Percentiles rank a stretch among this genome's conserved stretches.
phyloP scores from a whole-genome alignment of 2,888 invertebrate genomes.

The Agonopterix arenella region DNA sequence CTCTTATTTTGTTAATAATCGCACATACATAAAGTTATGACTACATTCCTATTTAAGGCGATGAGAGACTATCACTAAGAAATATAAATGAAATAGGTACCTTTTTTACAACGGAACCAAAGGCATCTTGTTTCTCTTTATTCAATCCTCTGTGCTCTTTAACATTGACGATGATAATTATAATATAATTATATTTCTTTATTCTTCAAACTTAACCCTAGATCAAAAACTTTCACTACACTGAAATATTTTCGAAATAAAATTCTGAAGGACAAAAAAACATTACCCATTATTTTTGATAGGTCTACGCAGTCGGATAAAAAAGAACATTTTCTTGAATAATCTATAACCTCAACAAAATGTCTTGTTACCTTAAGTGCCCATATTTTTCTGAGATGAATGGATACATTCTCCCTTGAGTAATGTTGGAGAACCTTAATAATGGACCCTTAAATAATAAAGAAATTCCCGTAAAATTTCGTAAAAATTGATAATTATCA shows the following conservation, averaged over 20 bases:
- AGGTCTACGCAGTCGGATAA: not conserved
- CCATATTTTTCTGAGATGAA: slow-evolving; percentile 1
- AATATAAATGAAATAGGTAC: too few relatives aligned
- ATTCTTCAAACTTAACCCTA: not conserved
- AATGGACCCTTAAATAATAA: too few relatives aligned
- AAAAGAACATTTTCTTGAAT: not conserved
- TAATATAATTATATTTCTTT: too few relatives aligned
- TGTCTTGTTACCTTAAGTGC: slow-evolving; percentile 3
- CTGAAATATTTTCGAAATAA: not conserved
- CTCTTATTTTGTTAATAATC: not conserved
- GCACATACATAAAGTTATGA: not conserved
- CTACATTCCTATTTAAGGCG: not conserved
- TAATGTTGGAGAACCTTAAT: not conserved
- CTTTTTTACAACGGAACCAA: too few relatives aligned
- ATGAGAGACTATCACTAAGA: too few relatives aligned
- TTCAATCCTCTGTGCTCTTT: too few relatives aligned
- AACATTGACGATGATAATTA: too few relatives aligned
- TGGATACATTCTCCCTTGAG: not conserved
- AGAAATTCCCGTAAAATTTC: too few relatives aligned
- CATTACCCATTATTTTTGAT: not conserved
- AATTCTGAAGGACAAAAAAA: not conserved
- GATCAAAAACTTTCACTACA: not conserved
- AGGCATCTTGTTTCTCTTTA: too few relatives aligned
- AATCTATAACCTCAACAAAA: not conserved
- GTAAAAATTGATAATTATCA: too few relatives aligned